Conservation (phyloP, 2,113 vertebrate species). For the Malurus cyaneus region DNA sequence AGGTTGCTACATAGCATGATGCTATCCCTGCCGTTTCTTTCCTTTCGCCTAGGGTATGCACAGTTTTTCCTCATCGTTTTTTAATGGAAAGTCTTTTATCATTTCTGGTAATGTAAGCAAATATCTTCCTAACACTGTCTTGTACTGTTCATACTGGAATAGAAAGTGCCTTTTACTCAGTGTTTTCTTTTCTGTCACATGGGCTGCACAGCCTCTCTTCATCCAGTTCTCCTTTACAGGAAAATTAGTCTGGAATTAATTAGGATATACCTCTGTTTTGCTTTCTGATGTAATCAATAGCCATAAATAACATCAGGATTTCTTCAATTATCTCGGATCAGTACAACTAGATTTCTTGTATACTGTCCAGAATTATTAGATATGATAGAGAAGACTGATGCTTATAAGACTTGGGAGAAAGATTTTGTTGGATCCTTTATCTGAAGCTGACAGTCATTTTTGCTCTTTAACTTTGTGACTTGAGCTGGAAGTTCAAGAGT, state of each 20-base stretch:
- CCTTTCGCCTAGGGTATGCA: conserved; percentile 69
- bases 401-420: not conserved
- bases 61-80: conserved; percentile 68
- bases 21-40: conserved; percentile 65
- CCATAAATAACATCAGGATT: not conserved
- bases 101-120: conserved; percentile 61
- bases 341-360: not conserved
- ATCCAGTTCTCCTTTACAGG: not conserved
- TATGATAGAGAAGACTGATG: not conserved
- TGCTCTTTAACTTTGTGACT: not conserved
- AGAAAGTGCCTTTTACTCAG: not conserved
- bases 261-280: not conserved
- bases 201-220: not conserved
- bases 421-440: not conserved
- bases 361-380: not conserved
- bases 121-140: conserved; percentile 42
- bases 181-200: not conserved
- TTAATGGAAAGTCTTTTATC: conserved; percentile 71
- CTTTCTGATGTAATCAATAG: not conserved
- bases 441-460: not conserved
- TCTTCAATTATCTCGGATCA: not conserved
- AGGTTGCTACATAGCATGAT: conserved; percentile 70
- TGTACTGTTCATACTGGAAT: conserved; percentile 12
- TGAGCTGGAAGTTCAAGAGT: not conserved
- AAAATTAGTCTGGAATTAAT: not conserved